These are phyloP conservation scores for Vandiemenella viatica DNA, from an alignment of 2,888 invertebrate species.

Conservation along the genomic window DNA sequence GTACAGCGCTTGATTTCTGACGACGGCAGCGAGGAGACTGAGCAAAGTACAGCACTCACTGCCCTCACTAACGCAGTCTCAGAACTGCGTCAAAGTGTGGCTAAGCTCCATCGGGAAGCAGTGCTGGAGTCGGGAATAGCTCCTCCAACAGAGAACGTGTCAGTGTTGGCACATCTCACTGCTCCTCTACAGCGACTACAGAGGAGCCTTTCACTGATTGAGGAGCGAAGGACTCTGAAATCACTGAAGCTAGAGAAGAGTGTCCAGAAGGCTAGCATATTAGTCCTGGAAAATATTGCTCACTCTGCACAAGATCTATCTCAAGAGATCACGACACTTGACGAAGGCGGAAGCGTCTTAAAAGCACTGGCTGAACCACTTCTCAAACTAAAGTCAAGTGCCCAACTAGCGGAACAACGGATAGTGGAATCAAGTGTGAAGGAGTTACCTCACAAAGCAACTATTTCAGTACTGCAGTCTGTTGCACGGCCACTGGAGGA, in stretches of 20 bases:
- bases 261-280: neutral
- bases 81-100: neutral
- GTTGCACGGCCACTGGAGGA: too few species aligned
- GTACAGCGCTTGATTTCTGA: neutral
- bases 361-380: too few species aligned
- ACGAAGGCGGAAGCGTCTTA: too few species aligned
- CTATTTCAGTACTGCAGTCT: neutral
- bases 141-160: neutral
- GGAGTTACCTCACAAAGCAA: neutral
- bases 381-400: too few species aligned
- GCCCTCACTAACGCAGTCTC: neutral
- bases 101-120: neutral
- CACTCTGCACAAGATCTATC: slow-evolving; percentile 5
- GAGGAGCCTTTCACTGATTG: neutral
- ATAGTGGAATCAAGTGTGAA: too few species aligned
- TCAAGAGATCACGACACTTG: slow-evolving; percentile 3
- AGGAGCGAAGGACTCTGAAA: neutral
- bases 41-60: neutral
- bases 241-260: neutral
- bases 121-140: neutral
- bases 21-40: neutral
- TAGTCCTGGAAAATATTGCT: slow-evolving; percentile 6
- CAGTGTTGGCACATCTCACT: neutral
- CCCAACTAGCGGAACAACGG: too few species aligned
- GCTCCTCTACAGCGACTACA: neutral